Percentiles rank a stretch among this genome's conserved stretches.
Conservation (phyloP, 92 coral and sea anemone species). For the Parazoanthus atlanticus region DNA sequence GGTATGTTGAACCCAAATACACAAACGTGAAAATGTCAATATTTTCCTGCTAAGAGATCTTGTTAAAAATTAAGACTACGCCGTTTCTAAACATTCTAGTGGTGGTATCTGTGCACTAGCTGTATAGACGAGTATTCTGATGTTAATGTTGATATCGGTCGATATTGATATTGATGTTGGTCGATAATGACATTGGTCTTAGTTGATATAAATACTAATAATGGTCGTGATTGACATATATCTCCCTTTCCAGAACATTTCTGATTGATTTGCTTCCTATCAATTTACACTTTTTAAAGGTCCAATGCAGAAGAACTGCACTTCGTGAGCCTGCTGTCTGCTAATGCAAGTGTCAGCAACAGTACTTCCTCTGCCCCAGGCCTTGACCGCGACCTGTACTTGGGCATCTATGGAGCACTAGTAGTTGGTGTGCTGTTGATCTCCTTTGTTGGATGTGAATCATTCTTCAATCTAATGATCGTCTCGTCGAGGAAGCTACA, state of each 20-base stretch:
- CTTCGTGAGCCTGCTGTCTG: constrained; percentile 26
- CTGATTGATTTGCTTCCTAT: not conserved
- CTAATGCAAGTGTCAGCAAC: constrained; percentile 50
- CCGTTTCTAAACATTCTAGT: not conserved
- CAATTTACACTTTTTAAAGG: constrained; percentile 39
- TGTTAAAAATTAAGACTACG: not conserved
- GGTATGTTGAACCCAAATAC: constrained; percentile 51
- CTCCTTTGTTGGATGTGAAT: constrained; percentile 57
- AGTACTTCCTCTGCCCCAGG: constrained; percentile 30
- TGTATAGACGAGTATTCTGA: not conserved
- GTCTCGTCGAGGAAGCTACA: constrained; percentile 73
- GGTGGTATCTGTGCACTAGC: not conserved
- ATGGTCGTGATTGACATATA: not conserved
- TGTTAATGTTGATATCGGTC: not conserved
- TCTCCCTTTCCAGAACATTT: not conserved
- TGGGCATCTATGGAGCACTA: constrained; percentile 66
- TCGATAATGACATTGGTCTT: not conserved
- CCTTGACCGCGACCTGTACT: constrained; percentile 57
- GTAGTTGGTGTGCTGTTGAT: constrained; percentile 60
- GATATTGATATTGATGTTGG: too few relatives aligned
- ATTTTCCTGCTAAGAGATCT: not conserved
- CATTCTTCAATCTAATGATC: constrained; percentile 60
- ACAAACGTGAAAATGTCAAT: not conserved
- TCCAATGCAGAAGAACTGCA: constrained; percentile 66
- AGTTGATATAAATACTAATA: not conserved